Conservation (phyloP, 2,888 invertebrate genomes). For the Andrena haemorrhoa region DNA sequence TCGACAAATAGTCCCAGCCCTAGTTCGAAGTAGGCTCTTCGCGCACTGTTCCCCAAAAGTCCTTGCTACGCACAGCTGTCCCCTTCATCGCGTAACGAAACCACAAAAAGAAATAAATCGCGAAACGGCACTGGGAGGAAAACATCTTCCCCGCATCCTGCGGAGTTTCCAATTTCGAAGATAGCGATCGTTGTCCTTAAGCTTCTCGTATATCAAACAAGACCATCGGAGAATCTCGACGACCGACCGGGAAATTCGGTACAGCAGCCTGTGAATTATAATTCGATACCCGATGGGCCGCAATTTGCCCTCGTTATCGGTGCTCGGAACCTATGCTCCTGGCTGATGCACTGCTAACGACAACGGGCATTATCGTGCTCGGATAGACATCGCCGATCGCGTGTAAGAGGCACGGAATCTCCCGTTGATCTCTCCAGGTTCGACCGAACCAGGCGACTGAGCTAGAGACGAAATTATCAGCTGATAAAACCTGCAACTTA, state of each 20-base stretch:
- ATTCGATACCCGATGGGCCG: slow-evolving; percentile 29
- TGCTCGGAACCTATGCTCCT: neutral
- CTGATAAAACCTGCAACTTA: neutral
- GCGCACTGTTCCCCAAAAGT: no score
- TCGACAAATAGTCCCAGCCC: no score
- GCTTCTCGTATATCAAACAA: slow-evolving; percentile 46
- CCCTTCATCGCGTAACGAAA: neutral
- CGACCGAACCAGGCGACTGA: no score
- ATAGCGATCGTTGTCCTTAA: slow-evolving; percentile 20
- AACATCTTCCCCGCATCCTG: slow-evolving; percentile 12
- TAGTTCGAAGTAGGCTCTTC: no score
- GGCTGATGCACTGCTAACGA: slow-evolving; percentile 7
- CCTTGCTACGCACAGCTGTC: no score
- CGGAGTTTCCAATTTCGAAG: slow-evolving; percentile 47
- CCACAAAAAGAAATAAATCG: slow-evolving; percentile 10
- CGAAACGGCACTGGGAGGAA: neutral
- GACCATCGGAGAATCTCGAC: slow-evolving; percentile 7
- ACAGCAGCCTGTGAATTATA: slow-evolving; percentile 24
- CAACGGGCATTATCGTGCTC: neutral
- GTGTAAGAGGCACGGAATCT: neutral
- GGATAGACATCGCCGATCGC: slow-evolving; percentile 21
- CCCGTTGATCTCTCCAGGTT: no score
- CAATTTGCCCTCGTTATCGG: slow-evolving; percentile 34
- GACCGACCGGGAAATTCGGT: slow-evolving; percentile 37
- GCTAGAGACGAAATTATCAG: neutral